Base-by-base conservation (phyloP, 2,113 vertebrate species). In the Epinephelus lanceolatus region DNA sequence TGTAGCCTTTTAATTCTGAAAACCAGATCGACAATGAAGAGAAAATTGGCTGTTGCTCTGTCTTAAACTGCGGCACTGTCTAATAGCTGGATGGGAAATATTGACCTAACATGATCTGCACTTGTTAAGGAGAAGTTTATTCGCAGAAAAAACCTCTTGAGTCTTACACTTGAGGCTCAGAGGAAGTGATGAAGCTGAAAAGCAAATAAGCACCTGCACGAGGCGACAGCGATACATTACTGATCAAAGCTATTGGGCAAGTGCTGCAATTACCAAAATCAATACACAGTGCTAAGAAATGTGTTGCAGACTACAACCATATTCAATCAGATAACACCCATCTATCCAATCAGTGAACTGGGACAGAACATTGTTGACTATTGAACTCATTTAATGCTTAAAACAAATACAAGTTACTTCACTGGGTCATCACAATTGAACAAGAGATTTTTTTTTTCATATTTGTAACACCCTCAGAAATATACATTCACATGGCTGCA, bases 361-460 rank as follows among this genome's bases (percentile, higher is more conserved):
- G 81, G 90, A 94, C 92, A 88, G 91, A 91, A 72, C 60, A 30
- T 60, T 9, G 76, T 93, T 94, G 89, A 95, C 88, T 94, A 94
- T 91, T 94, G 87, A 95, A 95, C 93, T 94, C 89, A 93, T 96
- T 95, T 95, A 95, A 95, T 95, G 93, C 84, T 91, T 89, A 92
- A 96, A 95, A 94, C 94, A 95, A 95, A 94, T 94, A 95, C 95
- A 96, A 93, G 90, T 95, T 94, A 95, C 95, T 95, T 95, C 93
- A 96, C 94, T 91, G 93, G 86, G 93, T 95, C 93, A 95, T 95
- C 94, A 94, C 93, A 94, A 93, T 91, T 94, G 85, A 95, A 95
- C 95, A 95, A 92, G 71, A 92, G 70, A 86, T 87, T 78, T 90
- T 90, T 89, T 91, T 92, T 91, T 85, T 71, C 89, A 87, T 92